Conservation (phyloP, 2,113 vertebrate genomes). For the Anoplopoma fimbria region DNA sequence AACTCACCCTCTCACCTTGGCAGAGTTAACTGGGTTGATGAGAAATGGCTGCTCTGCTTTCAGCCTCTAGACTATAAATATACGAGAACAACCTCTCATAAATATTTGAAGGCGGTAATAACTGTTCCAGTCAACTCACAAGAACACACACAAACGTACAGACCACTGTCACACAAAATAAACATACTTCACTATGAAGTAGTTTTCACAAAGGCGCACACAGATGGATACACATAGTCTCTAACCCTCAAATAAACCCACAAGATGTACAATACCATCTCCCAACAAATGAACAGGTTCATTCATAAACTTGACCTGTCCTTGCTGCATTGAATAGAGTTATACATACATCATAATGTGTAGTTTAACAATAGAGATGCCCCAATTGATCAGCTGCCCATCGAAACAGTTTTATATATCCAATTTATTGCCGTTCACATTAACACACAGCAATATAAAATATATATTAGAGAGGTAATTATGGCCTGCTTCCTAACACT, state of each 20-base stretch:
- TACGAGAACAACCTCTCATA: slow-evolving; percentile 54
- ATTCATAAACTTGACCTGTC: slow-evolving; percentile 3
- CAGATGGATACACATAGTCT: not conserved
- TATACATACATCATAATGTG: too few species aligned
- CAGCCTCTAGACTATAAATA: slow-evolving; percentile 47
- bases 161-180: not conserved
- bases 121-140: slow-evolving; percentile 21
- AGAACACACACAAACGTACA: not conserved
- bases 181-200: not conserved
- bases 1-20: slow-evolving; percentile 20
- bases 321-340: not conserved
- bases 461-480: not conserved
- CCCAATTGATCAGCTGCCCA: too few species aligned
- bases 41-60: slow-evolving; percentile 34
- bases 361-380: too few species aligned
- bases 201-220: not conserved
- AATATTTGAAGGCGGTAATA: slow-evolving; percentile 63
- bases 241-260: not conserved
- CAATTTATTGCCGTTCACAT: not conserved
- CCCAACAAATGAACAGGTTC: not conserved
- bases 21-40: slow-evolving; percentile 24
- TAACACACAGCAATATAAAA: not conserved
- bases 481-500: too few species aligned
- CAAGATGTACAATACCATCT: not conserved
- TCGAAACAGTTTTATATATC: too few species aligned